phyloP scores from a whole-genome alignment of 2,888 invertebrate species.

The Nomada goodeniana region DNA sequence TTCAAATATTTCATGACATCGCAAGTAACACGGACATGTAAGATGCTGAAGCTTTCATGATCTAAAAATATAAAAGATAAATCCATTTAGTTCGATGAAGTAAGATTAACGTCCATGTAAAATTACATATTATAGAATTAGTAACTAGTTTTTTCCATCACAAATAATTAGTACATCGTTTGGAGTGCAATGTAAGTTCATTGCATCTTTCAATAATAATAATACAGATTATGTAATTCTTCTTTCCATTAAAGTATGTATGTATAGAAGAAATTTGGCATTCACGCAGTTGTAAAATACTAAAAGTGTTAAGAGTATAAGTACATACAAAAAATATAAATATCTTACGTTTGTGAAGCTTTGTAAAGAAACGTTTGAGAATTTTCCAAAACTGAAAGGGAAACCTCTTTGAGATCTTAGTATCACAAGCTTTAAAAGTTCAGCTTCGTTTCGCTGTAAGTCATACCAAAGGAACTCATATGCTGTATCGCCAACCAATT shows the following conservation, averaged over 20 bases:
- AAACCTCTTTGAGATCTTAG: conserved; percentile 61
- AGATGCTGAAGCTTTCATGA: conserved; percentile 57
- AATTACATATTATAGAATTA: neutral
- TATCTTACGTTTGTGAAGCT: conserved; percentile 58
- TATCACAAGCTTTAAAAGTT: conserved; percentile 53
- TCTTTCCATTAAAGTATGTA: too few species aligned
- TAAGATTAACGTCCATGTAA: neutral
- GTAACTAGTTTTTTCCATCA: too few species aligned
- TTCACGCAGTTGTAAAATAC: too few species aligned
- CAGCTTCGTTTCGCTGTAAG: conserved; percentile 41
- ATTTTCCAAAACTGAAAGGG: conserved; percentile 56
- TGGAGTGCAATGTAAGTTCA: too few species aligned
- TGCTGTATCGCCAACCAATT: conserved; percentile 45
- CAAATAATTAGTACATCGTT: too few species aligned
- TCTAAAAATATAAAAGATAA: conserved; percentile 41
- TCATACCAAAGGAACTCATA: conserved; percentile 67
- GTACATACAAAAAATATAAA: neutral
- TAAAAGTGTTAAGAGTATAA: neutral
- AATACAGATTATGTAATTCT: neutral
- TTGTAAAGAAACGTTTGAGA: conserved; percentile 54
- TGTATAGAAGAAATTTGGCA: too few species aligned
- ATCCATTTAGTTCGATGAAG: neutral
- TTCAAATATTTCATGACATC: conserved; percentile 28
- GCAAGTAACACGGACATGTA: conserved; percentile 61
- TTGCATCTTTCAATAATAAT: neutral